phyloP scores from a whole-genome alignment of 2,888 invertebrate genomes.

The Tuta absoluta region DNA sequence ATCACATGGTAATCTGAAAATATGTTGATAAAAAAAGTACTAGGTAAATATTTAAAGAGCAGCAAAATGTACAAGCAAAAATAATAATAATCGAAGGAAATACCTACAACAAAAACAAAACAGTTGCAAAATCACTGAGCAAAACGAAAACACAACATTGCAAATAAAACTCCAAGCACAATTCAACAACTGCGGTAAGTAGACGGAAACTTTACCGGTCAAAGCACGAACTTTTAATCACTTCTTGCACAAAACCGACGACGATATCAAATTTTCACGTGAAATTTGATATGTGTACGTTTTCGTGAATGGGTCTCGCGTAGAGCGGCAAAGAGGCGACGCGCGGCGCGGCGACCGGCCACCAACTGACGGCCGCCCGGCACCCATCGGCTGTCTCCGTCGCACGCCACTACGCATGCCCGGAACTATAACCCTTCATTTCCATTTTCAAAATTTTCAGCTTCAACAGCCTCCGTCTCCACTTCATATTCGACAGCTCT shows the following conservation, averaged over 20 bases:
- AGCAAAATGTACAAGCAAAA: conserved; percentile 37
- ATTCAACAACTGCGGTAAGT: conserved; percentile 43
- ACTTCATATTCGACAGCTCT: conserved; percentile 40
- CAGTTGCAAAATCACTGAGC: conserved; percentile 60
- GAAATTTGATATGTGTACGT: conserved; percentile 79
- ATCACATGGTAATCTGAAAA: conserved; percentile 35
- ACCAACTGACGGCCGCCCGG: conserved; percentile 66
- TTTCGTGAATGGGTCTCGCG: conserved; percentile 43
- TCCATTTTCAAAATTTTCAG: conserved; percentile 36
- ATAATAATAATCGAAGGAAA: conserved; percentile 43
- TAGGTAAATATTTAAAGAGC: conserved; percentile 29
- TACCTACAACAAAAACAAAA: conserved; percentile 65
- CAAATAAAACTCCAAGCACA: conserved; percentile 53
- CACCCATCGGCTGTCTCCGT: conserved; percentile 59
- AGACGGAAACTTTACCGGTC: conserved; percentile 56
- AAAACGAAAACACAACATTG: conserved; percentile 69
- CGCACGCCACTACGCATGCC: conserved; percentile 77
- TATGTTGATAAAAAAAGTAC: conserved; percentile 39
- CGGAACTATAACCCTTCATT: conserved; percentile 68
- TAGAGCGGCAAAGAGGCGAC: conserved; percentile 48
- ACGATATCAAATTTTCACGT: conserved; percentile 79
- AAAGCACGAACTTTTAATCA: conserved; percentile 66
- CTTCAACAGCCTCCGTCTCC: conserved; percentile 11
- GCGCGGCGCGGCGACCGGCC: conserved; percentile 64
- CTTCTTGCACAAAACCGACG: conserved; percentile 70